Conservation (phyloP, 2,113 vertebrate genomes). For the Vombatus ursinus region DNA sequence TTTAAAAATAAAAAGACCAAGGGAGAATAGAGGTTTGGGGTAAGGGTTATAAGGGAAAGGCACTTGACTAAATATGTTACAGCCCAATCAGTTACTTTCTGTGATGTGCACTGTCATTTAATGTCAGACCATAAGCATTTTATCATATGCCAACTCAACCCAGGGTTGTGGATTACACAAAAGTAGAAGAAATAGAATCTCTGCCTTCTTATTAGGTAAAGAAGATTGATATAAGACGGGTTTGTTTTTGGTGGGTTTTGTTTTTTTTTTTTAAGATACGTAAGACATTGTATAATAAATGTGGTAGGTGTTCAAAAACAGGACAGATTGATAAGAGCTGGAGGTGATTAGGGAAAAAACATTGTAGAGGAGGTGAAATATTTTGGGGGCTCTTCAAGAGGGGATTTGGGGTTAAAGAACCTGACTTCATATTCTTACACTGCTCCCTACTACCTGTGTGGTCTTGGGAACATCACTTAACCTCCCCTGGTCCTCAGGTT, state of each 20-base stretch:
- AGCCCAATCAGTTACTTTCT: slow-evolving; percentile 36
- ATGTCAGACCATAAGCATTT: slow-evolving; percentile 54
- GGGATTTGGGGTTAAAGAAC: not conserved
- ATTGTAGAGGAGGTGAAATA: not conserved
- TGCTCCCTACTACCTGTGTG: not conserved
- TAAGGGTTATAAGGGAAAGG: not conserved
- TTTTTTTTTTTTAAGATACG: not conserved
- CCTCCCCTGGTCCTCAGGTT: not conserved
- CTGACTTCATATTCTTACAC: not conserved
- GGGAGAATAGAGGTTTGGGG: not conserved
- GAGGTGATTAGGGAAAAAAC: not conserved
- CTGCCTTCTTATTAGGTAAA: not conserved
- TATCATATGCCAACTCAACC: not conserved
- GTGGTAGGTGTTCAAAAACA: not conserved
- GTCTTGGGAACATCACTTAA: not conserved
- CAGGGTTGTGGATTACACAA: not conserved
- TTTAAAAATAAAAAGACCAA: not conserved
- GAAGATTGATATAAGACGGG: not conserved
- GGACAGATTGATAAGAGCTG: not conserved
- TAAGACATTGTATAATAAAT: not conserved
- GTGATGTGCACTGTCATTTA: slow-evolving; percentile 39
- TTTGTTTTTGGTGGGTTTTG: not conserved
- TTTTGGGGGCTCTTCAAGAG: not conserved
- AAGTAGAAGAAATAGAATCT: not conserved
- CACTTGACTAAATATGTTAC: slow-evolving; percentile 33